Conservation (phyloP, 2,888 invertebrate species). For the Neocrepidodera transversa region DNA sequence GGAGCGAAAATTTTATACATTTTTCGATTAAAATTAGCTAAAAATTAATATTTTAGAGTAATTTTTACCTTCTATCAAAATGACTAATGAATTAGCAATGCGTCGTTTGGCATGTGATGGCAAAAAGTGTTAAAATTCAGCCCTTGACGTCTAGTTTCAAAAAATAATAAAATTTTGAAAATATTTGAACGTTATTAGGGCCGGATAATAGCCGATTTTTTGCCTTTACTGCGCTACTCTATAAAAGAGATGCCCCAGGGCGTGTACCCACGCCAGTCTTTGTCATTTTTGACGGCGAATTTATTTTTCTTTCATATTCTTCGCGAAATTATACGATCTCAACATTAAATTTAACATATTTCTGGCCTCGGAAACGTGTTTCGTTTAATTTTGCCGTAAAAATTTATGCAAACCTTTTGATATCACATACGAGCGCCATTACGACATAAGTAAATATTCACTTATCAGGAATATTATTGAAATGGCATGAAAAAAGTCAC, state of each 20-base stretch:
- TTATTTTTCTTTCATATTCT: constrained; percentile 28
- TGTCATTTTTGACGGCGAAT: constrained; percentile 32
- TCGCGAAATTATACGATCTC: constrained; percentile 43
- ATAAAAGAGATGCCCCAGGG: constrained; percentile 8
- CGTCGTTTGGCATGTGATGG: constrained; percentile 49
- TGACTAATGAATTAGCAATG: constrained; percentile 42
- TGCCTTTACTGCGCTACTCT: constrained; percentile 33
- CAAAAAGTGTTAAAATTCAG: constrained; percentile 41
- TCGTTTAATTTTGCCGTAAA: constrained; percentile 57
- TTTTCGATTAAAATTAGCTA: constrained; percentile 31
- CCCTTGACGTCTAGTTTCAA: constrained; percentile 39
- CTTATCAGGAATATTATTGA: constrained; percentile 60
- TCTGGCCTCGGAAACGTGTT: constrained; percentile 53
- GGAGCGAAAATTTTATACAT: constrained; percentile 42
- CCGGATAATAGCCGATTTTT: constrained; percentile 38
- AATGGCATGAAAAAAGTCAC: constrained; percentile 60
- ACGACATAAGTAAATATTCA: constrained; percentile 59
- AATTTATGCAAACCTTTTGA: constrained; percentile 61
- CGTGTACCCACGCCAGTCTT: constrained; percentile 31
- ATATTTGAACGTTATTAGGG: constrained; percentile 32
- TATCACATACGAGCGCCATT: constrained; percentile 62
- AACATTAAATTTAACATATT: constrained; percentile 56
- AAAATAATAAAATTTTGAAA: constrained; percentile 28
- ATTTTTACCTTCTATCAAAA: constrained; percentile 47
- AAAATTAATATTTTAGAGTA: constrained; percentile 38